These are phyloP conservation scores for Nasonia longicornis DNA, from an alignment of 1,140 invertebrate genomes.

Conservation along the genomic window DNA sequence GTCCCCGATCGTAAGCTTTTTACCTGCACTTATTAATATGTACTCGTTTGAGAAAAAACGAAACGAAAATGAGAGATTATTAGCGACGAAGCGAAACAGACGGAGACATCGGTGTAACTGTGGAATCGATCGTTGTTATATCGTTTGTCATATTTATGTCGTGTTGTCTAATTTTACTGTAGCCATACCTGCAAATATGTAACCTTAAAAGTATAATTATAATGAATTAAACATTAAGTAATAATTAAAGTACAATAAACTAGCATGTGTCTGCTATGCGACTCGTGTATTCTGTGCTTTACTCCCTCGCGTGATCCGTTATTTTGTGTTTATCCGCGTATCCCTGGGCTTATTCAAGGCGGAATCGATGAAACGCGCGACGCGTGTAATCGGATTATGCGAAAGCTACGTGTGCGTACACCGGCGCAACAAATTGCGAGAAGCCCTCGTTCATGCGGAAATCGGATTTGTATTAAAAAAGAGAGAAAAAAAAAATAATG, in stretches of 20 bases:
- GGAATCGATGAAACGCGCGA: too few relatives aligned
- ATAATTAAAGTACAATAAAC: slow-evolving; percentile 46
- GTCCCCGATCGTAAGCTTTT: slow-evolving; percentile 24
- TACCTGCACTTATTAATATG: slow-evolving; percentile 37
- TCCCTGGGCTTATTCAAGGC: background rate
- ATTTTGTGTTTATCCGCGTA: background rate
- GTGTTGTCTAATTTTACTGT: slow-evolving; percentile 62
- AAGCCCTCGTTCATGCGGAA: background rate
- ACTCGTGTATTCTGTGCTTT: slow-evolving; percentile 21
- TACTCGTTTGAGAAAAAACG: slow-evolving; percentile 33
- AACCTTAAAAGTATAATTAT: slow-evolving; percentile 53
- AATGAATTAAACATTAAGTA: slow-evolving; percentile 42
- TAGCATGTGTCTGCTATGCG: slow-evolving; percentile 43
- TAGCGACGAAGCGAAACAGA: slow-evolving; percentile 19
- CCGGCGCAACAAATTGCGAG: background rate
- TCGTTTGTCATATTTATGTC: slow-evolving; percentile 64
- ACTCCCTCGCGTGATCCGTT: background rate
- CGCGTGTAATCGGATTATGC: slow-evolving; percentile 11
- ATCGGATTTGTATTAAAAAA: slow-evolving; percentile 20
- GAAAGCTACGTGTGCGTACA: background rate
- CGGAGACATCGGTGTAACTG: slow-evolving; percentile 54
- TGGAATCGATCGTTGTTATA: slow-evolving; percentile 63
- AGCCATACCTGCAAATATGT: slow-evolving; percentile 57
- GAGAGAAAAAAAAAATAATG: slow-evolving; percentile 15
- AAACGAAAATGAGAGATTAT: slow-evolving; percentile 39